These are phyloP conservation scores for Tragelaphus imberbis DNA, from an alignment of 2,113 vertebrate species.

Conservation along the genomic window DNA sequence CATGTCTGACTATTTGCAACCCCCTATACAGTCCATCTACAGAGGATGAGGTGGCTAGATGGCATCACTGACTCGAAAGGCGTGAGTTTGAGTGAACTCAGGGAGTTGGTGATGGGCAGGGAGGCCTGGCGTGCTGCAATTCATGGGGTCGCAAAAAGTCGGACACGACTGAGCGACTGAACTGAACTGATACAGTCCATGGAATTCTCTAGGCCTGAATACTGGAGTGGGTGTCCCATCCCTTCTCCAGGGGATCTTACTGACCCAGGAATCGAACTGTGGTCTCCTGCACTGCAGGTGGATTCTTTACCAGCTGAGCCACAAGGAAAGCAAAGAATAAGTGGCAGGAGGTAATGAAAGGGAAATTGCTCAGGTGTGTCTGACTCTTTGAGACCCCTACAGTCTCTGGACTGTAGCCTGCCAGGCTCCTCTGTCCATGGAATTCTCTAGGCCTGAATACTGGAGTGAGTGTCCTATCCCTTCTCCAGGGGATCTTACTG, in stretches of 20 bases:
- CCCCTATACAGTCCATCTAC: background rate
- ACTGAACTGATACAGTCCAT: background rate
- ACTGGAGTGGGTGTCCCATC: background rate
- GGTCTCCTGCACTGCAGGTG: rapidly evolving
- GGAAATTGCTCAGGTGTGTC: background rate
- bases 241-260: background rate
- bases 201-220: background rate
- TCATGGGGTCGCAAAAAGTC: too few relatives aligned
- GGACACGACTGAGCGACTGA: too few relatives aligned
- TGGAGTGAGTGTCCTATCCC: background rate
- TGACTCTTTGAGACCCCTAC: background rate
- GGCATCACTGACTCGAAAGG: too few relatives aligned
- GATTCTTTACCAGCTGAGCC: background rate
- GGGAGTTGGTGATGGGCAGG: too few relatives aligned
- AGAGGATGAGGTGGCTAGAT: too few relatives aligned
- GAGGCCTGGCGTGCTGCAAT: too few relatives aligned
- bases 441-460: background rate
- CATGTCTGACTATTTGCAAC: background rate
- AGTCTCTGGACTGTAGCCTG: background rate
- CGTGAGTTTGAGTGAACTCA: too few relatives aligned
- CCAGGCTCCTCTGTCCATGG: background rate
- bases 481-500: background rate
- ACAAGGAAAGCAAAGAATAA: background rate
- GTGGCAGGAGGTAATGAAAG: background rate
- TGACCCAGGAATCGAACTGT: background rate